phyloP scores from a whole-genome alignment of 2,113 vertebrate species.

The Sprattus sprattus region DNA sequence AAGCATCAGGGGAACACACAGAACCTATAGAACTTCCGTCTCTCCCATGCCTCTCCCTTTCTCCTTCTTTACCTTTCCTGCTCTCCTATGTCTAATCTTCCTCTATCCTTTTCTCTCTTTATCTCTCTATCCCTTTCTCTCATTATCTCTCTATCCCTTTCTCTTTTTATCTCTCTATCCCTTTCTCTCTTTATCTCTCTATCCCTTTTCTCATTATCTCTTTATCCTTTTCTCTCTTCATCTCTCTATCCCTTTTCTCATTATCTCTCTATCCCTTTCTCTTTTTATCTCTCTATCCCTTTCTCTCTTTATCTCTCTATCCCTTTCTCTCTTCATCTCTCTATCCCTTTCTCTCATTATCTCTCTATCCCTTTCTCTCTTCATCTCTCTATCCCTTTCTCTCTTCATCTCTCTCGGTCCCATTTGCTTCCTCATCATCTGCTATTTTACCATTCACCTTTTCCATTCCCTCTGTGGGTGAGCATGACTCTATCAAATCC shows the following conservation, averaged over 20 bases:
- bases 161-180: slow-evolving; percentile 29
- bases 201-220: neutral
- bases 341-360: slow-evolving; percentile 3
- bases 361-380: neutral
- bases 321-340: neutral
- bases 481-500: too few species aligned
- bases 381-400: neutral
- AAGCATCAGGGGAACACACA: neutral
- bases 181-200: neutral
- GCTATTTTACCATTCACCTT: too few species aligned
- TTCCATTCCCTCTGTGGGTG: too few species aligned
- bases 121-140: slow-evolving; percentile 19
- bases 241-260: slow-evolving; percentile 30
- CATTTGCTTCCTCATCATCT: neutral
- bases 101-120: slow-evolving; percentile 20
- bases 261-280: slow-evolving; percentile 24
- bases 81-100: slow-evolving; percentile 13
- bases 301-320: neutral
- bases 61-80: neutral
- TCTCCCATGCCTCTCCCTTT: neutral
- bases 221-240: slow-evolving; percentile 24
- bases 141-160: neutral
- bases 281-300: neutral
- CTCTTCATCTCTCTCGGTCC: neutral
- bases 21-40: neutral